A percentile compares a stretch with the other conserved stretches of the same genome.
Conservation (phyloP, 2,113 vertebrate genomes). For the Hippolais icterina region DNA sequence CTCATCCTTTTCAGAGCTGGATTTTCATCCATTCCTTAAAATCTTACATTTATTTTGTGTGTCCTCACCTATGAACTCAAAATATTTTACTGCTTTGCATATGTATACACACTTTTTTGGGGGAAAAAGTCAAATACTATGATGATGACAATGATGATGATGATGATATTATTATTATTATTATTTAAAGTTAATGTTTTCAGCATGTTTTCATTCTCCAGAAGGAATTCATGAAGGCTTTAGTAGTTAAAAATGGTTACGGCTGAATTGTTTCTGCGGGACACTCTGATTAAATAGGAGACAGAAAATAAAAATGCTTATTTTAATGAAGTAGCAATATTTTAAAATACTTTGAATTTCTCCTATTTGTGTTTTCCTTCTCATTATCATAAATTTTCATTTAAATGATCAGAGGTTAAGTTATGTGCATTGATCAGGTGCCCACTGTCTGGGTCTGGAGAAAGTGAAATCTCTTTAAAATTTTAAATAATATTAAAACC, state of each 20-base stretch:
- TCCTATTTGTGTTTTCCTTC: background rate
- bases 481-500: background rate
- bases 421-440: background rate
- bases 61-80: background rate
- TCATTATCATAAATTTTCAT: background rate
- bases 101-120: accelerated
- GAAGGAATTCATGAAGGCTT: background rate
- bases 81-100: background rate
- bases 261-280: background rate
- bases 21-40: background rate
- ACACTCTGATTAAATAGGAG: background rate
- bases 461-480: background rate
- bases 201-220: background rate
- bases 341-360: background rate
- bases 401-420: background rate
- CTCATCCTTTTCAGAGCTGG: background rate
- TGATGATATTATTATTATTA: background rate
- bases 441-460: background rate
- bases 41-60: background rate
- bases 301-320: background rate
- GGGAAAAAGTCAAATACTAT: background rate
- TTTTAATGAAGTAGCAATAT: background rate
- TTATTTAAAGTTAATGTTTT: background rate
- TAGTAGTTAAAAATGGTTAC: background rate
- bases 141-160: no score